Percentiles rank a stretch among this genome's conserved stretches.
Conservation (phyloP, 2,888 invertebrate species). For the Xanthorhoe spadicearia region DNA sequence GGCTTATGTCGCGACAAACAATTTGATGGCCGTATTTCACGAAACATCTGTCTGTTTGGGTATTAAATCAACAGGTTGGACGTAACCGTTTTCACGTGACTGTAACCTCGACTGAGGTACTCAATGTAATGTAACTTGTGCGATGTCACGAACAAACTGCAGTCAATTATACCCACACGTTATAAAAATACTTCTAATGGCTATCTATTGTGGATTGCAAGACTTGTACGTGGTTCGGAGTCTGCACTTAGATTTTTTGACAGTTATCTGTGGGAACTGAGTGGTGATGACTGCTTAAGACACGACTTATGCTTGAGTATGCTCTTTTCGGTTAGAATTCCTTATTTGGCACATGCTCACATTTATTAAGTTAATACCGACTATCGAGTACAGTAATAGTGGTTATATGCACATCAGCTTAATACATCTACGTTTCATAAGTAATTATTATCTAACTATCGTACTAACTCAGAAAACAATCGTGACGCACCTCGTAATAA, state of each 20-base stretch:
- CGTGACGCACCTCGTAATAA: background rate
- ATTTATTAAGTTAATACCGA: background rate
- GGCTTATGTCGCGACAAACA: slow-evolving; percentile 1
- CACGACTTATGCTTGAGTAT: no score
- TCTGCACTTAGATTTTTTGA: no score
- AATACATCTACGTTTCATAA: background rate
- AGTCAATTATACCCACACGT: background rate
- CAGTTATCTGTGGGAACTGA: no score
- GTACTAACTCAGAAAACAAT: background rate
- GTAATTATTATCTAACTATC: background rate
- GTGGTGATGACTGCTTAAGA: no score
- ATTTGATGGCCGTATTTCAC: slow-evolving; percentile 23
- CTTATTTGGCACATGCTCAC: background rate
- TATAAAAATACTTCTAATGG: background rate
- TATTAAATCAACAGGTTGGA: slow-evolving; percentile 48
- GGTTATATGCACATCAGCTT: background rate
- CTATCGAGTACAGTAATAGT: background rate
- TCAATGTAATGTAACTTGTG: background rate
- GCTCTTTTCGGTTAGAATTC: background rate
- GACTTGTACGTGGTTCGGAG: no score
- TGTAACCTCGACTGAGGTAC: background rate
- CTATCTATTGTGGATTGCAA: no score
- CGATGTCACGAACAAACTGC: background rate
- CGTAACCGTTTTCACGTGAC: slow-evolving; percentile 34
- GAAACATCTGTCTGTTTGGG: slow-evolving; percentile 41